phyloP scores from a whole-genome alignment of 1,140 invertebrate genomes.

The Oscheius sp. region DNA sequence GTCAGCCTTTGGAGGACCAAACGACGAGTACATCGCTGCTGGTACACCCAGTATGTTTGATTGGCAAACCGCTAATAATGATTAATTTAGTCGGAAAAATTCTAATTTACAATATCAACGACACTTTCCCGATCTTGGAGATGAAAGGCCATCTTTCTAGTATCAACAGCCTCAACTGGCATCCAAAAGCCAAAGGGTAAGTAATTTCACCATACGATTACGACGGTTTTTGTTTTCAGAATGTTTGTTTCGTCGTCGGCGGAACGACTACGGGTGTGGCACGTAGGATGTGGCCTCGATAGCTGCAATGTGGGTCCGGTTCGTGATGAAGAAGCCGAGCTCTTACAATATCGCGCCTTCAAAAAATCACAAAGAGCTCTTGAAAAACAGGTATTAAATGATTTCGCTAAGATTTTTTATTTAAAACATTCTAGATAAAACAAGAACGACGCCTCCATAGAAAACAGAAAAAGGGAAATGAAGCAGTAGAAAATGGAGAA shows the following conservation, averaged over 20 bases:
- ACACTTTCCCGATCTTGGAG: neutral
- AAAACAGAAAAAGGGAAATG: too few relatives aligned
- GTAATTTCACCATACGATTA: neutral
- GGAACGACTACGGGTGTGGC: conserved; percentile 1
- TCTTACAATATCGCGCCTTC: too few relatives aligned
- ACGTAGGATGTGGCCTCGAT: neutral
- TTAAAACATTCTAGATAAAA: too few relatives aligned
- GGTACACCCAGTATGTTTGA: neutral
- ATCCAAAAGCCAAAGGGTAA: conserved; percentile 2
- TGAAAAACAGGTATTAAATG: too few relatives aligned
- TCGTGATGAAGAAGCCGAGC: too few relatives aligned
- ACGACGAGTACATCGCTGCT: neutral
- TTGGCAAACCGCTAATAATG: neutral
- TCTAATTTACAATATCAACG: neutral
- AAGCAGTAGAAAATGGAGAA: too few relatives aligned
- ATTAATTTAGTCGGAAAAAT: neutral
- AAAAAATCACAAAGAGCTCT: too few relatives aligned
- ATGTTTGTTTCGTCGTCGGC: neutral
- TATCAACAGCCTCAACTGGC: neutral
- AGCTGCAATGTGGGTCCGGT: too few relatives aligned
- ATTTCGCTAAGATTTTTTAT: too few relatives aligned
- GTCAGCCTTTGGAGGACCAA: neutral
- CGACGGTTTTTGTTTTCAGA: neutral
- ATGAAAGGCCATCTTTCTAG: neutral
- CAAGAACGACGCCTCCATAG: too few relatives aligned